Evolutionary conservation across 2,113 vertebrate species (phyloP), one percentile per base, ranked within the genome.

Genomic region (Pelodiscus sinensis): DNA sequence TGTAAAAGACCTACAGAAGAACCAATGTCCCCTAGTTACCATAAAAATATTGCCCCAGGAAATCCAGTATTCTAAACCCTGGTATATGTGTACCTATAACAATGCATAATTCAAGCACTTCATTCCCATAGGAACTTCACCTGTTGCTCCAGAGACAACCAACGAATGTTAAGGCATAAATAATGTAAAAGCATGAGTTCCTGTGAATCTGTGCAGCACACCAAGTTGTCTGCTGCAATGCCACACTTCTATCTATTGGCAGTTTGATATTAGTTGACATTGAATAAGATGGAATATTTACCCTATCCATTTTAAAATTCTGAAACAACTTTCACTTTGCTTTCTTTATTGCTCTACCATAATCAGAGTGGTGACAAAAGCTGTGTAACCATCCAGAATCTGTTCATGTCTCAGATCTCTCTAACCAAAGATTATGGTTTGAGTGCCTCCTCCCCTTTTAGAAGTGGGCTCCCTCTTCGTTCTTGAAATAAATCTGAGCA

Each of bases 111-210:
- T 97, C 94, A 97, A 87, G 82, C 89, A 86, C 81, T 92, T 92
- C 81, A 89, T 96, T 95, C 95, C 95, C 94, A 95, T 75, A 95
- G 95, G 79, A 92, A 84, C 84, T 96, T 96, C 57, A 80, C 93
- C 96, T 97, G 92, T 92, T 97, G 89, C 94, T 97, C 90, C 81
- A 79, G 81, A 96, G 95, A 96, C 87, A 95, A 94, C 84, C 86
- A 95, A 97, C 95, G 98, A 97, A 98, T 97, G 93, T 96, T 96
- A 80, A 88, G 71, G 25, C 78, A 97, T 98, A 93, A 97, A 97
- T 97, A 97, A 97, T 96, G 95, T 94, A 97, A 96, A 73, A 96
- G 88, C 87, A 92, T 52, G 21, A 94, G 85, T 94, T 96, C 95
- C 92, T 96, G 86, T 85, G 89, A 92, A 88, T 85, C 91, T 93